Conservation (phyloP, 2,888 invertebrate species). For the Tetragnatha montana region DNA sequence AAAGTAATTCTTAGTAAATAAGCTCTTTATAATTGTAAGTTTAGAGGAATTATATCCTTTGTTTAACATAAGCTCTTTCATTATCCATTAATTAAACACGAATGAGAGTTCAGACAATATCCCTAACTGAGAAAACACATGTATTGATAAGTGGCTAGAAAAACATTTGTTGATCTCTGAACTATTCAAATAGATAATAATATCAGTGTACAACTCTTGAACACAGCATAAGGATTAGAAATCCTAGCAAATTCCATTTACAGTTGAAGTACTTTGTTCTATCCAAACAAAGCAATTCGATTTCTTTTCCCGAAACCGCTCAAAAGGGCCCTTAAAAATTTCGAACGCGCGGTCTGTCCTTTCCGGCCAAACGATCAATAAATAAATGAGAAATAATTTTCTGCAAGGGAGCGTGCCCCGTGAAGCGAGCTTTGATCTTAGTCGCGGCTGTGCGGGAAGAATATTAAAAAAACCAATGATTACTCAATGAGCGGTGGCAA, state of each 20-base stretch:
- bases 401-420: not conserved
- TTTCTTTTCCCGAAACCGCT: not conserved
- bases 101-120: too few relatives aligned
- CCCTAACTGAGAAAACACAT: too few relatives aligned
- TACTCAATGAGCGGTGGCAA: not conserved
- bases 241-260: not conserved
- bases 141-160: too few relatives aligned
- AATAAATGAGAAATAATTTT: conserved; percentile 1
- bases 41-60: too few relatives aligned
- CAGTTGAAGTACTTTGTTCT: not conserved
- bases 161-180: too few relatives aligned
- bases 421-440: not conserved
- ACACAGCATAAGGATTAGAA: not conserved
- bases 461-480: not conserved
- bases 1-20: too few relatives aligned
- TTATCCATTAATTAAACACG: too few relatives aligned
- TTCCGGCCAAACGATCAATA: not conserved
- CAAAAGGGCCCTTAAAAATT: not conserved
- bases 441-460: not conserved
- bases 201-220: too few relatives aligned
- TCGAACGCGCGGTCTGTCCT: not conserved
- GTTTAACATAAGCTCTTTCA: too few relatives aligned
- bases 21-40: too few relatives aligned
- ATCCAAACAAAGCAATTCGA: not conserved
- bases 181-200: too few relatives aligned